phyloP scores from a whole-genome alignment of 2,797 vertebrate genomes.

The Pangasius djambal region DNA sequence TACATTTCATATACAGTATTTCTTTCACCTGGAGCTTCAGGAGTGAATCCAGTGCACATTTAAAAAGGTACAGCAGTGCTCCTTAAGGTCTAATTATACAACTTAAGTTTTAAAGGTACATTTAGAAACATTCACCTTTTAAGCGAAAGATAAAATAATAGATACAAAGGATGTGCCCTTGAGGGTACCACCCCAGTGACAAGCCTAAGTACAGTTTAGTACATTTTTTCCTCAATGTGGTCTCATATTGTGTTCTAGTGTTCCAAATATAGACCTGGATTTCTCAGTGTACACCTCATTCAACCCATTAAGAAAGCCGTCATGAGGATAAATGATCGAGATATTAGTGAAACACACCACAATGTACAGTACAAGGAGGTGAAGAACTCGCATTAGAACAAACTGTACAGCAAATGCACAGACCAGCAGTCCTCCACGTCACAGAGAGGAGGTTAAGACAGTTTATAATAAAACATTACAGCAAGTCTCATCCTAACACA shows the following conservation, averaged over 20 bases:
- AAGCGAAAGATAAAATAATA: neutral
- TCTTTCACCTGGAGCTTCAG: neutral
- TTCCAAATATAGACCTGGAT: neutral
- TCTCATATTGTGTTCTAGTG: neutral
- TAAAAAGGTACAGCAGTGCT: neutral
- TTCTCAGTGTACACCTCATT: neutral
- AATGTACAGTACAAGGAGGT: neutral
- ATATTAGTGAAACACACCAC: neutral
- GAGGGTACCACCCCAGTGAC: neutral
- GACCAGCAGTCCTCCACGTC: conserved; percentile 5
- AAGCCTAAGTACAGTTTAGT: neutral
- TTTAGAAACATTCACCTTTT: neutral
- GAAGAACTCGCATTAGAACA: neutral
- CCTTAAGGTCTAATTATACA: neutral
- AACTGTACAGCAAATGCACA: neutral
- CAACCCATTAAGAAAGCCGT: neutral
- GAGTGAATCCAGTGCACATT: neutral
- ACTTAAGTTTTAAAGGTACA: too few relatives aligned
- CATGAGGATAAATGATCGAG: neutral
- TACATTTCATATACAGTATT: neutral
- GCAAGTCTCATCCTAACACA: neutral
- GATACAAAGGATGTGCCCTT: neutral
- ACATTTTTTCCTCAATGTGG: neutral
- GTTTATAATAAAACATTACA: neutral
- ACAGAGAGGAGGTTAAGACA: neutral